Evolutionary conservation across 2,888 invertebrate genomes (phyloP).

Genomic region (Caenorhabditis angaria): DNA sequence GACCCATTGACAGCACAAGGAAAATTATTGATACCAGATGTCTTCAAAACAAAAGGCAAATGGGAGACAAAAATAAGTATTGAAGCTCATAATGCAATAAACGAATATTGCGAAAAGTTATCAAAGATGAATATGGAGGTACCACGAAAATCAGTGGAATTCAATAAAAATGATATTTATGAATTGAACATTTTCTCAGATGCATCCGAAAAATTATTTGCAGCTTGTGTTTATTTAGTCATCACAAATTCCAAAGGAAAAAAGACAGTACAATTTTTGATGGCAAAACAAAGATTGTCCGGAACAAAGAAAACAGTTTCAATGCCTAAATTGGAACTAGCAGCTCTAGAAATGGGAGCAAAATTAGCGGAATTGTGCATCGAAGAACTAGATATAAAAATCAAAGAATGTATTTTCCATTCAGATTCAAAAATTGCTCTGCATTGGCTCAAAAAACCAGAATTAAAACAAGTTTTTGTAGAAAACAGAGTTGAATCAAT

Average conservation of each 20-base stretch:
- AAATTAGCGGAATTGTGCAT: conserved; percentile 3
- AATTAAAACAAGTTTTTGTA: conserved; percentile 10
- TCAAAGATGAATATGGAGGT: background rate
- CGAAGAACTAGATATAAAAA: background rate
- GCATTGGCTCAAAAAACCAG: background rate
- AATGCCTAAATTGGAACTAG: conserved; percentile 12
- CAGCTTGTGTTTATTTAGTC: background rate
- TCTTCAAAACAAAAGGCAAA: background rate
- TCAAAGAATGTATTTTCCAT: background rate
- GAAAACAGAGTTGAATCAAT: conserved; percentile 8
- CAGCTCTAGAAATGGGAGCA: conserved; percentile 11
- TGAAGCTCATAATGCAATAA: background rate
- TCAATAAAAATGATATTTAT: too few relatives aligned
- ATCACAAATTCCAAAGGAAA: background rate
- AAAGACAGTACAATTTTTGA: background rate
- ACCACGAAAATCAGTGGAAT: too few relatives aligned
- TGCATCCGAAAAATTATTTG: conserved; percentile 1
- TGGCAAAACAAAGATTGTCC: conserved; percentile 10
- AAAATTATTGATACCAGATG: background rate
- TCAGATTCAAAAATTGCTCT: conserved; percentile 16
- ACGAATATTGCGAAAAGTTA: background rate
- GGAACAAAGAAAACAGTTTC: conserved; percentile 1
- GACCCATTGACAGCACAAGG: background rate
- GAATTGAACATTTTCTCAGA: background rate
- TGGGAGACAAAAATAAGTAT: background rate